These are phyloP conservation scores for Buceros bicornis DNA, from an alignment of 2,797 vertebrate genomes.

Conservation along the genomic window DNA sequence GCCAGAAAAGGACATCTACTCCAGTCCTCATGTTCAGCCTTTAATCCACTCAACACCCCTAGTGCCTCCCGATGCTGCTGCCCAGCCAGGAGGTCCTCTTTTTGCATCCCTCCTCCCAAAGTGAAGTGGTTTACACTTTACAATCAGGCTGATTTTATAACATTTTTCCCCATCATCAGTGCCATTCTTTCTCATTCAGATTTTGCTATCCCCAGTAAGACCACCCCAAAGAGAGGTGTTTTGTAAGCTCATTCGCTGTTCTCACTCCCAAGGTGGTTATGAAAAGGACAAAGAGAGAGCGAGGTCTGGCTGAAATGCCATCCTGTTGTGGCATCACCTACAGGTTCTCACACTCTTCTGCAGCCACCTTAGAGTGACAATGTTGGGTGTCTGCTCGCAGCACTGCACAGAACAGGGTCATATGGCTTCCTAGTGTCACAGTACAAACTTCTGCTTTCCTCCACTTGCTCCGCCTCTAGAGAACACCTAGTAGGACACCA, in stretches of 20 bases:
- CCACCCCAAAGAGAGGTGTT: not conserved
- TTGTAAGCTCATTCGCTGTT: not conserved
- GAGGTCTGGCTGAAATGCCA: not conserved
- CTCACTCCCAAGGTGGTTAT: not conserved
- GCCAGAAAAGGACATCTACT: not conserved
- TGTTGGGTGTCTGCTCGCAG: not conserved
- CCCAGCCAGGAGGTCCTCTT: not conserved
- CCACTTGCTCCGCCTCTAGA: not conserved
- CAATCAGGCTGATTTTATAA: not conserved
- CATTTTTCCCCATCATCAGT: not conserved
- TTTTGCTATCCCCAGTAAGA: not conserved
- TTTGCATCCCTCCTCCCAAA: not conserved
- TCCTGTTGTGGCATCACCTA: not conserved
- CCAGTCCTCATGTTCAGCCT: not conserved
- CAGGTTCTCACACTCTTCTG: not conserved
- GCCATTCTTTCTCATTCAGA: not conserved
- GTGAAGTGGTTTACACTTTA: not conserved
- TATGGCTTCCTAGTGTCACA: not conserved
- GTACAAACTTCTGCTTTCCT: not conserved
- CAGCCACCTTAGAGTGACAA: not conserved
- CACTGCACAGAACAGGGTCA: not conserved
- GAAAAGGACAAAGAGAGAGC: not conserved
- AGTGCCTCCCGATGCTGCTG: not conserved
- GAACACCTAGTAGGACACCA: not conserved
- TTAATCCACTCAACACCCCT: not conserved